Evolutionary conservation across 2,113 vertebrate species (phyloP).

Genomic region (Sinocyclocheilus grahami): DNA sequence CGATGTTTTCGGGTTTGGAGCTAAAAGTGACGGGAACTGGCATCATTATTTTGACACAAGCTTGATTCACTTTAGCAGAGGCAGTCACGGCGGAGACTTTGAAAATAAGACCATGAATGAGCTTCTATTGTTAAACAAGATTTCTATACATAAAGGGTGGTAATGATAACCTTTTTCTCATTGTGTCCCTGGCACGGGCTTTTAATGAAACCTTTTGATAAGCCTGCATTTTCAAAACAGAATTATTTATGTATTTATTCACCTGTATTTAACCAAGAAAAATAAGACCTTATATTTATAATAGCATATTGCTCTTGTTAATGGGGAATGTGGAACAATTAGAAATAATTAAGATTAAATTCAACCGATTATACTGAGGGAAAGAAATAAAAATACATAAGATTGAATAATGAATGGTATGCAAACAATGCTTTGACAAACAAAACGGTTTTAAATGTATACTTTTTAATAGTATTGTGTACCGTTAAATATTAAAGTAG

Average conservation of each 20-base stretch:
- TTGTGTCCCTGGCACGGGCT: background rate
- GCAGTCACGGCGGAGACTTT: background rate
- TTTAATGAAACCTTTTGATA: background rate
- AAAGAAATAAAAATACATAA: too few species aligned
- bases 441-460: too few species aligned
- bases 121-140: background rate
- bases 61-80: background rate
- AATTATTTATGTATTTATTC: background rate
- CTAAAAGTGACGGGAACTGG: background rate
- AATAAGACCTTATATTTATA: too few species aligned
- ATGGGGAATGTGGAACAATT: too few species aligned
- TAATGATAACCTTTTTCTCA: background rate
- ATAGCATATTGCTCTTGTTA: too few species aligned
- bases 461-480: too few species aligned
- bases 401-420: too few species aligned
- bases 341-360: too few species aligned
- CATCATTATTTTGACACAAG: conserved; percentile 32
- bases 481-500: too few species aligned
- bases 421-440: too few species aligned
- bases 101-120: conserved; percentile 14
- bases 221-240: background rate
- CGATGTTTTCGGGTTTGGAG: conserved; percentile 36
- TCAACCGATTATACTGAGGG: too few species aligned
- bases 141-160: conserved; percentile 17
- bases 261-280: background rate